Evolutionary conservation across 2,888 invertebrate genomes (phyloP), one percentile per base, ranked within the genome.

Genomic region (Andrena praecox): DNA sequence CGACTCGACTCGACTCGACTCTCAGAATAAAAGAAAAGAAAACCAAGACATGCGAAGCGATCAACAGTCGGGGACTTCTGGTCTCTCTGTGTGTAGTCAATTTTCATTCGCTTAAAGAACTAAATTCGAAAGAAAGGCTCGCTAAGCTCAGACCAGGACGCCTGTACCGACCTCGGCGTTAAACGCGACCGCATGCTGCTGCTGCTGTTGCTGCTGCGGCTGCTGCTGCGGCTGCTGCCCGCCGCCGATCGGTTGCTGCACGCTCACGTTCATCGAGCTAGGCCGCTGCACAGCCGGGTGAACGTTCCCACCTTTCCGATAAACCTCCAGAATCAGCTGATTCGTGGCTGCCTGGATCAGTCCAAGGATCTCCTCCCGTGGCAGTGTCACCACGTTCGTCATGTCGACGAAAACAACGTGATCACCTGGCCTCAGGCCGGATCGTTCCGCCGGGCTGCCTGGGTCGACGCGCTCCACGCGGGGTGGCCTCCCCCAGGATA

Each of bases 91-190:
- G 42, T 16, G 64, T 35, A 12, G 35, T 56, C 20, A 29, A 59
- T 50, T 64, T 52, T 50, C 60, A 8, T 20, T 56, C 10, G 27
- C 35, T 31, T 31, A 27, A 35, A 33, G n/a, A 66, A 29, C 31
- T 29, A 54, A 52, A 16, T 35, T 7, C 10, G 63, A 60, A 7
- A 60, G 16, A 27, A 27, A 31, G 24, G 33, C 20, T 35, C 29
- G n/a, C 52, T n/a, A 63, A 59, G 48, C 74, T 95, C 95, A 97
- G 90, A 98, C 97, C 91, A 98, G 96, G 91, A 98, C 97, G 84
- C 97, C 97, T 91, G 96, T 97, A 97, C 98, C 97, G 96, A 98
- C 98, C 98, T 98, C 98, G 94, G 97, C 97, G 93, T 96, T 97
- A 95, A 98, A 98, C 71, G 98, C 97, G 93, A 98, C 97, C 95